These are phyloP conservation scores for Agrenia bidenticulata DNA, from an alignment of 2,888 invertebrate genomes.

Conservation along the genomic window DNA sequence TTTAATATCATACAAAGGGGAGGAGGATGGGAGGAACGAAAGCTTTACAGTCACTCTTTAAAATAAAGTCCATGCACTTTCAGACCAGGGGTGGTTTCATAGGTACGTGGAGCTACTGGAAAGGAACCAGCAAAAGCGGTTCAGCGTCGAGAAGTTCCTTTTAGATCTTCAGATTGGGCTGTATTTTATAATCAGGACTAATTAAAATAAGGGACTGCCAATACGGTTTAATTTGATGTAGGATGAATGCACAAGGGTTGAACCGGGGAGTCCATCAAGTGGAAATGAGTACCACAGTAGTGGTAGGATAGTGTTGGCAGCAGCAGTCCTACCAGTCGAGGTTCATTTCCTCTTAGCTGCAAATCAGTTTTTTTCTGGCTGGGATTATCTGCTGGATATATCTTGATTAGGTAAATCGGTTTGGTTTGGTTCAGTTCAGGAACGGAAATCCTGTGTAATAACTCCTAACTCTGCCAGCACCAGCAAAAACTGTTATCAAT, in stretches of 20 bases:
- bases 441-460: constrained; percentile 54
- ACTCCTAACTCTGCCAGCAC: constrained; percentile 29
- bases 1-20: too few relatives aligned
- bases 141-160: constrained; percentile 13
- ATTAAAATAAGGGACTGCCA: constrained; percentile 45
- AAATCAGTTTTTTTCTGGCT: constrained; percentile 47
- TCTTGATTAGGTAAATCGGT: constrained; percentile 53
- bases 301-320: too few relatives aligned
- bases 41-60: too few relatives aligned
- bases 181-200: constrained; percentile 46
- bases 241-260: constrained; percentile 7
- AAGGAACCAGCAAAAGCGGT: constrained; percentile 19
- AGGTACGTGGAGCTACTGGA: constrained; percentile 8
- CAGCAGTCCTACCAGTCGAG: constrained; percentile 26
- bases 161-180: constrained; percentile 36
- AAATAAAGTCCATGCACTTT: too few relatives aligned
- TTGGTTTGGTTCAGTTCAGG: constrained; percentile 44
- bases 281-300: constrained; percentile 25
- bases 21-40: too few relatives aligned
- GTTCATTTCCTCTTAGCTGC: constrained; percentile 50
- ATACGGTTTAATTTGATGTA: constrained; percentile 13
- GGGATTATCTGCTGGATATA: constrained; percentile 51
- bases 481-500: constrained; percentile 44
- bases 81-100: too few relatives aligned
- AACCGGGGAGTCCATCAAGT: constrained; percentile 32